Percentiles rank a stretch among this genome's conserved stretches.
Evolutionary conservation across 2,888 invertebrate species (phyloP).

Genomic region (Melangyna quadrimaculata): DNA sequence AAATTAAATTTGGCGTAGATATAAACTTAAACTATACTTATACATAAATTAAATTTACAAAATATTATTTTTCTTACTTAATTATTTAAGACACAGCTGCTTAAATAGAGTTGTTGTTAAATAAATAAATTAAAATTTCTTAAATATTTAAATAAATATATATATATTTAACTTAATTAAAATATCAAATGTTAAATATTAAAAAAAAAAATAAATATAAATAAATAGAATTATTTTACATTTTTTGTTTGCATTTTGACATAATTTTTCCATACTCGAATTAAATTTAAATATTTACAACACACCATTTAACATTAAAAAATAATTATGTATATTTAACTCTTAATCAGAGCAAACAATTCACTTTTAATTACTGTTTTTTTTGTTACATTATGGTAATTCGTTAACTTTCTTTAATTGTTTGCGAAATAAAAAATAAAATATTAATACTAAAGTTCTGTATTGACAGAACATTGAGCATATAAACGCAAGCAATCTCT

Average conservation of each 20-base stretch:
- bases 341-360: not conserved
- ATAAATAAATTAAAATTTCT: not conserved
- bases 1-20: constrained; percentile 27
- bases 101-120: not conserved
- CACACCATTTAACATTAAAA: not conserved
- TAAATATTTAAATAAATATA: not conserved
- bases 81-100: not conserved
- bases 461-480: constrained; percentile 86
- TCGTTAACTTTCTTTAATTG: no score
- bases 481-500: constrained; percentile 87
- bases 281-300: not conserved
- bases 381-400: no score
- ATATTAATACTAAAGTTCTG: constrained; percentile 80
- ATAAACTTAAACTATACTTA: not conserved
- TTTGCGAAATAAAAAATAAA: not conserved
- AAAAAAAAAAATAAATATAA: not conserved
- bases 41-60: not conserved
- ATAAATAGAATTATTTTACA: not conserved
- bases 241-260: not conserved
- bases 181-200: not conserved
- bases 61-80: not conserved
- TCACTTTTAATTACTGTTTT: not conserved
- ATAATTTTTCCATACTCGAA: not conserved
- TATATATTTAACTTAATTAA: not conserved
- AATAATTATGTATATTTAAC: not conserved